A percentile compares a stretch with the other conserved stretches of the same genome.
phyloP scores from a whole-genome alignment of 2,888 invertebrate genomes.

The Nomada goodeniana region DNA sequence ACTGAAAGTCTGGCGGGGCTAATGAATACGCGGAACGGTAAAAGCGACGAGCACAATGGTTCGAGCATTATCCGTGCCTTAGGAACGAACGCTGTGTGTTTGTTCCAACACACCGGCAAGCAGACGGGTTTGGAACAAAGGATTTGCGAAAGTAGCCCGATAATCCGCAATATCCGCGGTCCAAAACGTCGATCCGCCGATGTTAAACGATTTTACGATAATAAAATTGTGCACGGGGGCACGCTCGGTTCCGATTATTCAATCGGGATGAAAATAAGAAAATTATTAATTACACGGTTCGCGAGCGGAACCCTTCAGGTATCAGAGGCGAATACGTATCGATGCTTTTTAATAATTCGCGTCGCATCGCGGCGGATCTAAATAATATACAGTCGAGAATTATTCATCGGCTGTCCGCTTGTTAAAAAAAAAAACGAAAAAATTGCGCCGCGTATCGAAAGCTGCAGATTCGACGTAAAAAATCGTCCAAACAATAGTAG shows the following conservation, averaged over 20 bases:
- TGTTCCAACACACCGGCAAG: not conserved
- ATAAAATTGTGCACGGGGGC: conserved; percentile 13
- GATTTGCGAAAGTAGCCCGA: conserved; percentile 8
- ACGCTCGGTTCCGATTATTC: conserved; percentile 35
- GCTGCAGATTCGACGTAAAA: not conserved
- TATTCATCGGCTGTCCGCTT: not conserved
- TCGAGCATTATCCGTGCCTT: conserved; percentile 3
- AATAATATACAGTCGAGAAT: conserved; percentile 6
- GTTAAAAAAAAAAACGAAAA: not conserved
- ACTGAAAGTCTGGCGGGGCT: conserved; percentile 6
- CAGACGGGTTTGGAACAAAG: conserved; percentile 8
- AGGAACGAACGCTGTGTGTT: conserved; percentile 14
- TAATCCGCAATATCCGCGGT: conserved; percentile 27
- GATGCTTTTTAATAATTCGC: conserved; percentile 21
- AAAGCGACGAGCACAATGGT: conserved; percentile 12
- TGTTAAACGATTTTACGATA: conserved; percentile 41
- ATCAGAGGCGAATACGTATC: conserved; percentile 18
- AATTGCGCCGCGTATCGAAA: not conserved
- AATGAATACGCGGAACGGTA: conserved; percentile 13
- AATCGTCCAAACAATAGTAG: not conserved
- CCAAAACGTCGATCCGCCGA: conserved; percentile 8
- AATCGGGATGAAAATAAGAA: conserved; percentile 32
- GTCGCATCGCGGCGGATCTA: not conserved
- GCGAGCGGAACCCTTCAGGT: not conserved
- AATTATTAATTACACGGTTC: conserved; percentile 20